Conservation (phyloP, 2,113 vertebrate genomes). For the Arvicanthis niloticus region DNA sequence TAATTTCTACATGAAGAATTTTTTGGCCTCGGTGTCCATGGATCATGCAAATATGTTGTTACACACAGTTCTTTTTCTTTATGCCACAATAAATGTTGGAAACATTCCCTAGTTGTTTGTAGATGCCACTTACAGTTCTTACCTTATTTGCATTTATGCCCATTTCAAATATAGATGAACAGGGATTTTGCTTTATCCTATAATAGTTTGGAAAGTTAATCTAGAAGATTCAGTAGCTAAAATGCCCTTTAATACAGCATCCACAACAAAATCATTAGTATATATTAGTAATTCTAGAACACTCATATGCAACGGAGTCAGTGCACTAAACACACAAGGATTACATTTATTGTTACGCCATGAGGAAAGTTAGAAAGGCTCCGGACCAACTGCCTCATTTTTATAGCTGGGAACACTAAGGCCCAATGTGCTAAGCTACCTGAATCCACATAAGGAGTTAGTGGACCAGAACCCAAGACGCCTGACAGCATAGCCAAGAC, state of each 20-base stretch:
- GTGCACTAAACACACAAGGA: neutral
- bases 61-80: conserved; percentile 56
- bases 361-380: neutral
- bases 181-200: conserved; percentile 48
- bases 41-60: conserved; percentile 1
- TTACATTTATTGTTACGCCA: conserved; percentile 4
- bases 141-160: conserved; percentile 64
- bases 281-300: conserved; percentile 59
- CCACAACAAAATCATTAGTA: conserved; percentile 49
- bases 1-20: neutral
- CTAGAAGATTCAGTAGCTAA: conserved; percentile 83
- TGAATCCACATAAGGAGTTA: neutral
- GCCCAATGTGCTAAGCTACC: neutral
- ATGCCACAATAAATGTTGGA: conserved; percentile 67
- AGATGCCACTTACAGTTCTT: conserved; percentile 55
- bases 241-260: conserved; percentile 66
- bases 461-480: neutral
- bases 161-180: conserved; percentile 70
- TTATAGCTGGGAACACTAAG: neutral
- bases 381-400: neutral
- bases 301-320: conserved; percentile 1
- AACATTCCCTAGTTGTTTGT: conserved; percentile 57
- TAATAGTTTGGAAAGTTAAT: conserved; percentile 75
- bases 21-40: neutral
- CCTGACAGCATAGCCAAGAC: neutral